Evolutionary conservation across 2,888 invertebrate species (phyloP).

Genomic region (Latrodectus hesperus): DNA sequence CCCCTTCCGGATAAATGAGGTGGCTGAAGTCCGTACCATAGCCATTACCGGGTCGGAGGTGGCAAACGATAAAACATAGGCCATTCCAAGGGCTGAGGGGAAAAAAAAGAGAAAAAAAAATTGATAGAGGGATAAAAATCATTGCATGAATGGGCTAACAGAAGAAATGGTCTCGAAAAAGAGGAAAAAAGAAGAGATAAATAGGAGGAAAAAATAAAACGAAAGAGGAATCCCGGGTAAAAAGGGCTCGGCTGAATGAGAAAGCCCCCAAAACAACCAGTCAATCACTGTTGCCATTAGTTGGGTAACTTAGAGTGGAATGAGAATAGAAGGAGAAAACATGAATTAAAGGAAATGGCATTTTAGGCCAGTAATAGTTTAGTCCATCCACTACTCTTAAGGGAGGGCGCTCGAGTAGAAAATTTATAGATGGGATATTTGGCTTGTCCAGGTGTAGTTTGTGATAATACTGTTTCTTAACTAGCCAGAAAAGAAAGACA

Average conservation of each 20-base stretch:
- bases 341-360: conserved; percentile 55
- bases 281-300: conserved; percentile 67
- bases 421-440: too few species aligned
- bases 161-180: conserved; percentile 29
- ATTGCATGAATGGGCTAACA: conserved; percentile 66
- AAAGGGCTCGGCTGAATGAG: conserved; percentile 3
- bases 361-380: conserved; percentile 23
- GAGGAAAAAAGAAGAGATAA: neutral
- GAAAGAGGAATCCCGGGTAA: conserved; percentile 14
- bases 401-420: too few species aligned
- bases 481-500: too few species aligned
- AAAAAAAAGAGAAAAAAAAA: conserved; percentile 40
- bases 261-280: conserved; percentile 47
- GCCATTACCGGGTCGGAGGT: conserved; percentile 66
- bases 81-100: conserved; percentile 19
- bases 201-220: conserved; percentile 6
- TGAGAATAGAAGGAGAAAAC: conserved; percentile 7
- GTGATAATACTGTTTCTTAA: too few species aligned
- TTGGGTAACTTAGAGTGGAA: conserved; percentile 32
- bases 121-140: conserved; percentile 65
- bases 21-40: conserved; percentile 34
- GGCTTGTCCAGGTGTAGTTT: too few species aligned
- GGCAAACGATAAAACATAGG: conserved; percentile 65
- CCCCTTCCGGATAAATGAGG: conserved; percentile 30
- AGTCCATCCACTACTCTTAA: too few species aligned